Conservation (phyloP, 2,888 invertebrate genomes). For the Enoplolaimus lenunculus region DNA sequence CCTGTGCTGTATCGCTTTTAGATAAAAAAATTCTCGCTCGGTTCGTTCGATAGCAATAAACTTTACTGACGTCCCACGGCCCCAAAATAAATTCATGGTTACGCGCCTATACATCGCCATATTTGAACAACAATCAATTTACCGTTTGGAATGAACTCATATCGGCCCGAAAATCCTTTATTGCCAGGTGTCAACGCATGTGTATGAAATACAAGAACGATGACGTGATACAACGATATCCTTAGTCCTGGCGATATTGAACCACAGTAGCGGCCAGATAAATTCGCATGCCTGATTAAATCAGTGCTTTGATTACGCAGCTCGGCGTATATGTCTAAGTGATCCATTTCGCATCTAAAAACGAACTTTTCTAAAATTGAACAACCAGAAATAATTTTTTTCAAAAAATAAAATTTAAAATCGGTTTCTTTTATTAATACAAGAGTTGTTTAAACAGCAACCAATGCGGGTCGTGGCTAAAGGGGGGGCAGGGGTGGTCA, state of each 20-base stretch:
- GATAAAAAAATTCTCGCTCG: too few species aligned
- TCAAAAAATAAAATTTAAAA: too few species aligned
- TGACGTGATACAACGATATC: constrained; percentile 41
- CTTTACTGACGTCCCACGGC: neutral
- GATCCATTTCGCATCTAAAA: constrained; percentile 45
- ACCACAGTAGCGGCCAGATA: constrained; percentile 46
- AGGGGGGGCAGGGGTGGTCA: too few species aligned
- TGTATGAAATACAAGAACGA: constrained; percentile 44
- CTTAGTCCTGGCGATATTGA: constrained; percentile 43
- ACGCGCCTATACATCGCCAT: neutral
- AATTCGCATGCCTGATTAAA: constrained; percentile 40
- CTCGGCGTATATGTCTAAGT: constrained; percentile 45
- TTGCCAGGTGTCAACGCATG: constrained; percentile 36
- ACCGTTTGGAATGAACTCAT: constrained; percentile 43
- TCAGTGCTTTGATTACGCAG: constrained; percentile 31
- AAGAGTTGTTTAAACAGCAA: too few species aligned
- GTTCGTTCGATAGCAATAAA: too few species aligned
- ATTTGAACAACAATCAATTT: constrained; percentile 25
- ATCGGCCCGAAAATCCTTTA: constrained; percentile 40
- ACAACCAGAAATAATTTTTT: too few species aligned
- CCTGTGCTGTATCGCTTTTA: too few species aligned
- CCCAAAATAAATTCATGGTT: neutral
- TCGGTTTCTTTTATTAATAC: too few species aligned
- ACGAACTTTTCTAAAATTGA: too few species aligned
- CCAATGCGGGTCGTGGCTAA: too few species aligned